phyloP scores from a whole-genome alignment of 2,797 vertebrate species.

The Mionectes olivaceus region DNA sequence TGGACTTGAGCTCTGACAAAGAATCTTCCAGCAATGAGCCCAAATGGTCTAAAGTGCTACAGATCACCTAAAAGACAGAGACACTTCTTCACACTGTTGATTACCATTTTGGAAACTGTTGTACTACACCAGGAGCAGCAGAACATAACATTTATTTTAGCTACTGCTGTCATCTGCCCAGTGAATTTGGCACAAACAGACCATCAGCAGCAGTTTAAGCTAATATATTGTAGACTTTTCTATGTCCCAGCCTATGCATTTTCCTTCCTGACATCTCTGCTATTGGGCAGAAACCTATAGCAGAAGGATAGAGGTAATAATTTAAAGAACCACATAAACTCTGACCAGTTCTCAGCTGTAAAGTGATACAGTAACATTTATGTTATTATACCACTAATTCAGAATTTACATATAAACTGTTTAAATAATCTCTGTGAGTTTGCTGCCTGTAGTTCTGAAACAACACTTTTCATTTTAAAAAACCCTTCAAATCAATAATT shows the following conservation, averaged over 20 bases:
- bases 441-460: neutral
- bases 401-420: neutral
- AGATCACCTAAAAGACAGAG: neutral
- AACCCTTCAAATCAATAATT: neutral
- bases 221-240: neutral
- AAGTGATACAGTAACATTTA: neutral
- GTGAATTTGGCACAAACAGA: neutral
- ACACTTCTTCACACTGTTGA: neutral
- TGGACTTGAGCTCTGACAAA: neutral
- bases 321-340: neutral
- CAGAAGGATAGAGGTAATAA: neutral
- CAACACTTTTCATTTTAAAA: conserved; percentile 23
- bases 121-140: neutral
- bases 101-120: neutral
- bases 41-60: neutral
- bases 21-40: neutral
- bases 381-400: neutral
- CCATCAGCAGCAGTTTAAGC: neutral
- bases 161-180: neutral
- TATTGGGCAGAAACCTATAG: neutral
- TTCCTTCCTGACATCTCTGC: neutral
- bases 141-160: neutral
- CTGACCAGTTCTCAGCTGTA: neutral
- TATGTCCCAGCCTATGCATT: neutral
- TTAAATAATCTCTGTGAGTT: neutral